phyloP scores from a whole-genome alignment of 2,113 vertebrate genomes.

The Elgaria multicarinata region DNA sequence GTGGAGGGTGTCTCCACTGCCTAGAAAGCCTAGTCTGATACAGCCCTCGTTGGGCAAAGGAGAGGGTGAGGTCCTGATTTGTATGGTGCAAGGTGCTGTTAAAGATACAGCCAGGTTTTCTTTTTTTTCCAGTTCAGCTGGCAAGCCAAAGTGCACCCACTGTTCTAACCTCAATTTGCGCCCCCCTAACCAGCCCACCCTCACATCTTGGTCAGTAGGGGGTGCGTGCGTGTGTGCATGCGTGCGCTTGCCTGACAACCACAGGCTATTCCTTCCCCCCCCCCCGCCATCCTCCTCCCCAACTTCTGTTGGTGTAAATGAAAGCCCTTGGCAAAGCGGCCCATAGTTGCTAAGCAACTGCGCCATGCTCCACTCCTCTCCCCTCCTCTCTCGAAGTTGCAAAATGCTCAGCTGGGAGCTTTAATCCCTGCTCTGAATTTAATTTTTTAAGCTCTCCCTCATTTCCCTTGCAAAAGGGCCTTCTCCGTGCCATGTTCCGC shows the following conservation, averaged over 20 bases:
- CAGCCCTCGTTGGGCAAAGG: no score
- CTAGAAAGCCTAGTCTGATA: no score
- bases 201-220: background rate
- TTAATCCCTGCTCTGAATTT: constrained; percentile 33
- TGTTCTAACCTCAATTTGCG: background rate
- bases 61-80: no score
- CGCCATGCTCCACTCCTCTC: background rate
- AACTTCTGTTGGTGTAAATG: constrained; percentile 7
- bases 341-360: constrained; percentile 21
- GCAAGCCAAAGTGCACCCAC: background rate
- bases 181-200: background rate
- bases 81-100: background rate
- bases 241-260: background rate
- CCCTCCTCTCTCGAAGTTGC: constrained; percentile 11
- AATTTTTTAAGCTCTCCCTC: constrained; percentile 3
- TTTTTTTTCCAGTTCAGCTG: background rate
- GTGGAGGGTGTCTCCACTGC: no score
- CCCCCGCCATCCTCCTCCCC: background rate
- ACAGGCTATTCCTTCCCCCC: background rate
- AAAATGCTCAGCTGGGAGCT: constrained; percentile 33
- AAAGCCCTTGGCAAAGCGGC: background rate
- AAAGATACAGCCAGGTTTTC: background rate
- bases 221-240: no score
- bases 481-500: background rate
- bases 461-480: constrained; percentile 18